Evolutionary conservation across 2,797 vertebrate genomes (phyloP), one percentile per base, ranked within the genome.

Genomic region (Sciaenops ocellatus): DNA sequence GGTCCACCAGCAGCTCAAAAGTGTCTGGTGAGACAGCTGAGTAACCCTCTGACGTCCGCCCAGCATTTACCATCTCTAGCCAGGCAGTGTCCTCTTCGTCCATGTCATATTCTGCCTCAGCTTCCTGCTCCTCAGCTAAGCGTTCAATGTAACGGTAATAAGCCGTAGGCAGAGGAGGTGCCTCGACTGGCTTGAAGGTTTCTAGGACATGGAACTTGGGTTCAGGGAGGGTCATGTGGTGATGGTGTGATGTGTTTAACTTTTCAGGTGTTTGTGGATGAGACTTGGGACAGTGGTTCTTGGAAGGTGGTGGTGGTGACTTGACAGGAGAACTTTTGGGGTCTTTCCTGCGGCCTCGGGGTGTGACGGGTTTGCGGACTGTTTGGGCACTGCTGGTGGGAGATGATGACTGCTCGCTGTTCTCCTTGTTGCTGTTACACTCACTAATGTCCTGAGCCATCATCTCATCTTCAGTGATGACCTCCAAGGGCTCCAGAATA

Each of bases 341-440:
- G 5, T 97, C 95, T 85, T 97, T 98, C 85, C 96, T 97, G 88
- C 96, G 97, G 69, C 96, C 96, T 85, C 96, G 93, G 65, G 97
- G 96, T 30, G 93, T 94, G 44, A 83, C 41, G 3, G 95, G 72
- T 5, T 96, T 94, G 63, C 96, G 97, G 44, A 94, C 93, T 1
- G 94, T 94, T 74, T 86, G 92, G 42, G 84, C 81, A 65, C 95
- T 94, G 74, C 94, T 95, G 69, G 95, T 88, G 57, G 95, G 93
- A 62, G 95, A 91, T 2, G 96, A 93, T 20, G 97, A 82, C 87
- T 97, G 96, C 89, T 98, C 97, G 0, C 97, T 99, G 92, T 99
- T 99, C 80, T 99, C 98, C 87, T 99, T 99, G 95, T 99, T 99
- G 91, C 98, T 99, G 87, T 99, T 99, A 92, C 97, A 99, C 89